Evolutionary conservation across 2,113 vertebrate genomes (phyloP).

Genomic region (Pteronura brasiliensis): DNA sequence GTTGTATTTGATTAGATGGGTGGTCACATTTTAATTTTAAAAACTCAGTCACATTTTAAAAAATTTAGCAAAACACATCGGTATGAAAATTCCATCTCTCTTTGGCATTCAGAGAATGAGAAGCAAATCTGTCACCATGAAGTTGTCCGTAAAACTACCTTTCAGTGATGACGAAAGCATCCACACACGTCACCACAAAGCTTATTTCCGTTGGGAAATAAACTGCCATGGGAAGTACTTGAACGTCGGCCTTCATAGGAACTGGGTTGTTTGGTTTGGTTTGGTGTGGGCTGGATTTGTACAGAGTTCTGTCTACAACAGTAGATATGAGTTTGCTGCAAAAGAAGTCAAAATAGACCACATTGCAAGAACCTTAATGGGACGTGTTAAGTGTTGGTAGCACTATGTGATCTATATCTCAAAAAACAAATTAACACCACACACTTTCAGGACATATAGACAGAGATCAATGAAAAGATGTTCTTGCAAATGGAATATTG

Average conservation of each 20-base stretch:
- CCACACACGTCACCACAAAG: conserved; percentile 49
- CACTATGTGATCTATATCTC: conserved; percentile 26
- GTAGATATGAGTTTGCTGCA: conserved; percentile 48
- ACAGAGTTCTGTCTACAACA: conserved; percentile 18
- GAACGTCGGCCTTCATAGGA: not conserved
- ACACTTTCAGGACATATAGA: conserved; percentile 39
- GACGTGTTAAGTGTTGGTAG: not conserved
- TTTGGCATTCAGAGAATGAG: not conserved
- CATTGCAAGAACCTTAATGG: conserved; percentile 8
- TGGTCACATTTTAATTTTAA: not conserved
- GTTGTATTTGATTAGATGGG: not conserved
- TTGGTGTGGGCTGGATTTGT: conserved; percentile 18
- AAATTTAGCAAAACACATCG: not conserved
- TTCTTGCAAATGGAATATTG: conserved; percentile 67
- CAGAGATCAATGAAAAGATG: conserved; percentile 67
- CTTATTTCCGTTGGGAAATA: not conserved
- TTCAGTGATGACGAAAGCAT: conserved; percentile 12
- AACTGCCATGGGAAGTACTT: not conserved
- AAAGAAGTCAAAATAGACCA: conserved; percentile 56
- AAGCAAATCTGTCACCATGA: not conserved
- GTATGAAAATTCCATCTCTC: not conserved
- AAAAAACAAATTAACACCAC: conserved; percentile 56
- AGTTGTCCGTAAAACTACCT: not conserved
- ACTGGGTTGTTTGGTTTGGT: not conserved
- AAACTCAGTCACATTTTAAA: not conserved